A percentile compares a stretch with the other conserved stretches of the same genome.
Evolutionary conservation across 2,888 invertebrate species (phyloP).

Genomic region (Leptogaster cylindrica): DNA sequence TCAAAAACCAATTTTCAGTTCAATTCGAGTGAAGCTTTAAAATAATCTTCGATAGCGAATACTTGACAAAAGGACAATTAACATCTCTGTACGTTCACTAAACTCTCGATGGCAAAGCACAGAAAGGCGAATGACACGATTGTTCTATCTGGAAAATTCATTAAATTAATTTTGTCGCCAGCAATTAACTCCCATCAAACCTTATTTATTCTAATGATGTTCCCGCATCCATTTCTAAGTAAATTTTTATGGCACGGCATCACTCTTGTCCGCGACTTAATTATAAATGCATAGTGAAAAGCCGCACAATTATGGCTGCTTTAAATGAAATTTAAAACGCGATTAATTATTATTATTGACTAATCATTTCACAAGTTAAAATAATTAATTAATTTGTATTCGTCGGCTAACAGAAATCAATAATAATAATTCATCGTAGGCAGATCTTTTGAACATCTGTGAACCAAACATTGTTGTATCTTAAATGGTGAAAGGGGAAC

Average conservation of each 20-base stretch:
- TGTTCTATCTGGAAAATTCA: slow-evolving; percentile 1
- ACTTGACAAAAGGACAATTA: too few species aligned
- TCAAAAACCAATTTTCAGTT: too few species aligned
- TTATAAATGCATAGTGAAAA: slow-evolving; percentile 26
- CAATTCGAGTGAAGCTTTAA: too few species aligned
- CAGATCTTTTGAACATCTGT: too few species aligned
- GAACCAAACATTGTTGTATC: too few species aligned
- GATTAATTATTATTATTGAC: slow-evolving; percentile 30
- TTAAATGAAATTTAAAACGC: slow-evolving; percentile 30
- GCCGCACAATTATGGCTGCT: slow-evolving; percentile 3
- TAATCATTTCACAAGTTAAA: slow-evolving; percentile 21
- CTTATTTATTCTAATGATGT: background rate
- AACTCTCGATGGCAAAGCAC: too few species aligned
- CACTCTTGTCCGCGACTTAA: slow-evolving; percentile 13
- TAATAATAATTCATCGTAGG: too few species aligned
- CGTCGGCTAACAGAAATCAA: background rate
- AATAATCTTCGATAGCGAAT: too few species aligned
- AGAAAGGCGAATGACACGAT: background rate
- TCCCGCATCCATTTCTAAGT: slow-evolving; percentile 1
- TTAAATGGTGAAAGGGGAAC: too few species aligned
- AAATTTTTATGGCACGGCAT: background rate
- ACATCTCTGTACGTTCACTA: too few species aligned
- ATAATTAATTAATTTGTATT: slow-evolving; percentile 12
- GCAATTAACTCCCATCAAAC: slow-evolving; percentile 22
- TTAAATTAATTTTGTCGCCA: background rate